Percentiles rank a stretch among this genome's conserved stretches.
phyloP scores from a whole-genome alignment of 2,113 vertebrate genomes.

The Gambusia affinis region DNA sequence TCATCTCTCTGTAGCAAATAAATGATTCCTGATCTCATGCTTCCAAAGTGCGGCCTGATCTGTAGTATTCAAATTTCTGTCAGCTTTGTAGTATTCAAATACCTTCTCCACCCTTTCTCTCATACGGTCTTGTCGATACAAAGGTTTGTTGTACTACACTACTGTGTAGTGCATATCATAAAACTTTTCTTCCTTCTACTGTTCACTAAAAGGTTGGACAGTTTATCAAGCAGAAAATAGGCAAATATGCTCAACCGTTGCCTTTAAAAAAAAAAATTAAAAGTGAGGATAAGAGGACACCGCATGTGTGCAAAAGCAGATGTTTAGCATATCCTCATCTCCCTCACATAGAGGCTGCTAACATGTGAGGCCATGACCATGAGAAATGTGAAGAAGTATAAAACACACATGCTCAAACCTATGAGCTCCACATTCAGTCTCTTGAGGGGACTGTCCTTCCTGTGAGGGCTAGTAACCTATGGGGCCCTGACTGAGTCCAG shows the following conservation, averaged over 20 bases:
- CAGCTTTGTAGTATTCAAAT: slow-evolving; percentile 55
- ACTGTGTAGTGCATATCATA: slow-evolving; percentile 18
- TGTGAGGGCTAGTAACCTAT: slow-evolving; percentile 47
- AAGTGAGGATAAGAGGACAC: slow-evolving; percentile 1
- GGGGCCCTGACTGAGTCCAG: slow-evolving; percentile 63
- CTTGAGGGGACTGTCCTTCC: slow-evolving; percentile 57
- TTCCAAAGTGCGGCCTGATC: slow-evolving; percentile 28
- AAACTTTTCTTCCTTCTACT: slow-evolving; percentile 42
- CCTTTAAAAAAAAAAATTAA: neutral
- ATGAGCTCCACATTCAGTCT: slow-evolving; percentile 51
- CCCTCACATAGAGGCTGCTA: neutral
- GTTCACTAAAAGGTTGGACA: slow-evolving; percentile 9
- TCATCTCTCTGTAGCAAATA: slow-evolving; percentile 31
- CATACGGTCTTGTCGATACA: slow-evolving; percentile 22
- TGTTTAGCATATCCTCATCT: neutral
- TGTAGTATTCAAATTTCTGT: slow-evolving; percentile 63
- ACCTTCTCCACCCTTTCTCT: neutral
- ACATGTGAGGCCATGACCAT: neutral
- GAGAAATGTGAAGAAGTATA: neutral
- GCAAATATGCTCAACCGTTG: slow-evolving; percentile 71
- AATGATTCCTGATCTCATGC: slow-evolving; percentile 22
- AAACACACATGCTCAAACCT: neutral
- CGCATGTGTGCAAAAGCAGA: neutral
- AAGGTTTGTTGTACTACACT: slow-evolving; percentile 42
- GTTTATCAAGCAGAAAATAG: slow-evolving; percentile 56